Evolutionary conservation across 1,140 invertebrate genomes (phyloP), one percentile per base, ranked within the genome.

Genomic region (Drosophila erecta): DNA sequence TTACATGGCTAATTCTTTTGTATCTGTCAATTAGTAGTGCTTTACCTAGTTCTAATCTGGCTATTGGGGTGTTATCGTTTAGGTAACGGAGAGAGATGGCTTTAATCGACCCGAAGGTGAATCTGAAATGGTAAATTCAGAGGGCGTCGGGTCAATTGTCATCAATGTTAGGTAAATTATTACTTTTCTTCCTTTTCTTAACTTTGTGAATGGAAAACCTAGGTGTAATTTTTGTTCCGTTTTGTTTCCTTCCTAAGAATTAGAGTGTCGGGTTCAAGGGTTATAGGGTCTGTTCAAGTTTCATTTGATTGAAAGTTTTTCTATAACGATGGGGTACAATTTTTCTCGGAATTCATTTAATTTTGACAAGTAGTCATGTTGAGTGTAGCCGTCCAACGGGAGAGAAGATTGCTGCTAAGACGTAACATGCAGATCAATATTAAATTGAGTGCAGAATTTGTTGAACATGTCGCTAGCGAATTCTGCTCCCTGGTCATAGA

Each of bases 181-280:
- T 24, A 4, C 22, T 24, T 24, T 24, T n/a, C n/a, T 4, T 0
- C 5, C 22, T 24, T 24, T 24, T 24, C 22, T 22, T 22, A 3
- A 41, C 54, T 30, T 56, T 56, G 54, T 56, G 54, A 17, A 55
- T 0, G 4, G 54, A 43, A 43, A 56, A 56, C 12, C 54, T 41
- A 43, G 54, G 54, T 17, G 54, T 43, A 12, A 56, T n/a, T 10
- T 11, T 43, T 56, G 40, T 56, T 56, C 14, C 54, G 6, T 11
- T 5, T 56, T 14, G 43, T 56, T 4, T 56, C 38, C 20, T 56
- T 41, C 8, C 54, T 43, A 10, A 56, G 43, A 1, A 43, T 20
- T 7, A 14, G 24, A 56, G 41, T 24, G 12, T 56, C 54, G 10
- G 22, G 8, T 55, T 55, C n/a, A 4, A 56, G 38, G 12, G 17